Percentiles rank a stretch among this genome's conserved stretches.
phyloP scores from a whole-genome alignment of 30 jellyfish, hydroid and myxozoan species.

The Aurelia aurita complex sp. Pacific region DNA sequence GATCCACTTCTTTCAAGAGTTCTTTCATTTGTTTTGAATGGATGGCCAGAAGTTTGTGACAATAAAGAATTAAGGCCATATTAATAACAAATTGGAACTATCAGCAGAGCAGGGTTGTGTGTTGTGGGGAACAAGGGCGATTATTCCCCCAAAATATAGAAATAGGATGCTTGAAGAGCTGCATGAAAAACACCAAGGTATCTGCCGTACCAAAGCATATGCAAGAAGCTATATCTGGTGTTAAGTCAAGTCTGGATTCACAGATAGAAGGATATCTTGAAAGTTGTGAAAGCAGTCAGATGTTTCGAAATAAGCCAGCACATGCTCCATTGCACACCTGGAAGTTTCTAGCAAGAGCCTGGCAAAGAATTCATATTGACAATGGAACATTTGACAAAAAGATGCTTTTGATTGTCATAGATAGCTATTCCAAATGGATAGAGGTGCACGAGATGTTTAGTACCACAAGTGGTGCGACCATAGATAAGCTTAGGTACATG shows the following conservation, averaged over 20 bases:
- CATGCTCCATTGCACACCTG: constrained; percentile 5
- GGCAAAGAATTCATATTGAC: no score
- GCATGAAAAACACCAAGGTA: constrained; percentile 51
- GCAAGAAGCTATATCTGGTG: background rate
- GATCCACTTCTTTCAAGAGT: no score
- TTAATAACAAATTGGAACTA: constrained; percentile 1
- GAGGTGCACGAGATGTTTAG: no score
- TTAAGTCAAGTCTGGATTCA: constrained; percentile 1
- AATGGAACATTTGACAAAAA: no score
- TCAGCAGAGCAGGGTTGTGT: no score
- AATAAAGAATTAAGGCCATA: constrained; percentile 43
- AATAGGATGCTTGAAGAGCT: constrained; percentile 25
- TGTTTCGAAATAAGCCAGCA: background rate
- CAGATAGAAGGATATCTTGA: constrained; percentile 1
- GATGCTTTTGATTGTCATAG: no score
- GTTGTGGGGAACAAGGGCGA: constrained; percentile 41
- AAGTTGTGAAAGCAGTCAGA: background rate
- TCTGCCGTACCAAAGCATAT: constrained; percentile 22
- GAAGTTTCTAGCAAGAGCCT: background rate
- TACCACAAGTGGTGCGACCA: no score
- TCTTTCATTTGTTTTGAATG: no score
- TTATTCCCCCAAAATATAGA: constrained; percentile 42
- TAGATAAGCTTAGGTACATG: no score
- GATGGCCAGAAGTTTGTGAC: constrained; percentile 31
- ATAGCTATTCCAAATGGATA: no score